These are phyloP conservation scores for Leptinotarsa haldemani DNA, from an alignment of 2,888 invertebrate species.

Conservation along the genomic window DNA sequence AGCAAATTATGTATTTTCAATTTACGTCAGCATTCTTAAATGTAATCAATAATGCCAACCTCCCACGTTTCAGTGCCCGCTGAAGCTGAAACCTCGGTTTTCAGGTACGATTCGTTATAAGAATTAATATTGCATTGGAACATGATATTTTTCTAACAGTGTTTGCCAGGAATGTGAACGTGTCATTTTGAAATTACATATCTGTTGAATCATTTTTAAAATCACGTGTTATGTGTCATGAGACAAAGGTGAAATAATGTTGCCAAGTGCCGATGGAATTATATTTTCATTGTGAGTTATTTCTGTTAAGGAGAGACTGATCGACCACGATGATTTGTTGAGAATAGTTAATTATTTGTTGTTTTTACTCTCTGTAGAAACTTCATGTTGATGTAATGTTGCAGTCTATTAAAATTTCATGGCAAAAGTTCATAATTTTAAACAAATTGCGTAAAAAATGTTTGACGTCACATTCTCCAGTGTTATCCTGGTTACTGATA, in stretches of 20 bases:
- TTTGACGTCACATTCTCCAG: no score
- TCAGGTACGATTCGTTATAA: slow-evolving; percentile 1
- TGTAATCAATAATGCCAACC: slow-evolving; percentile 33
- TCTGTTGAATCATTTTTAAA: neutral
- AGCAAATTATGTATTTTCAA: slow-evolving; percentile 21
- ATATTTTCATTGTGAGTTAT: neutral
- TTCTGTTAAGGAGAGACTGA: neutral
- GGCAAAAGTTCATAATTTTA: no score
- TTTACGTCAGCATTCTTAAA: slow-evolving; percentile 34
- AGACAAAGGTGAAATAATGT: neutral
- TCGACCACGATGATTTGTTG: no score
- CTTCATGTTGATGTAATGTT: no score
- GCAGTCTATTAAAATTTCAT: no score
- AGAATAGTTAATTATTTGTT: no score
- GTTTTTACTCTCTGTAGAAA: no score
- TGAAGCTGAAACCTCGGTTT: slow-evolving; percentile 11
- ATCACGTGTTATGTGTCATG: neutral
- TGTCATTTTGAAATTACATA: slow-evolving; percentile 10
- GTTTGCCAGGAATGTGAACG: neutral
- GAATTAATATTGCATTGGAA: neutral
- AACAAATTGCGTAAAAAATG: no score
- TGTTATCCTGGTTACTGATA: no score
- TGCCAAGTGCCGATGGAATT: neutral
- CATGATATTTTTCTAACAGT: neutral
- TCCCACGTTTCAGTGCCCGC: slow-evolving; percentile 24